These are phyloP conservation scores for Hycleus cichorii DNA, from an alignment of 1,140 invertebrate genomes.

Conservation along the genomic window DNA sequence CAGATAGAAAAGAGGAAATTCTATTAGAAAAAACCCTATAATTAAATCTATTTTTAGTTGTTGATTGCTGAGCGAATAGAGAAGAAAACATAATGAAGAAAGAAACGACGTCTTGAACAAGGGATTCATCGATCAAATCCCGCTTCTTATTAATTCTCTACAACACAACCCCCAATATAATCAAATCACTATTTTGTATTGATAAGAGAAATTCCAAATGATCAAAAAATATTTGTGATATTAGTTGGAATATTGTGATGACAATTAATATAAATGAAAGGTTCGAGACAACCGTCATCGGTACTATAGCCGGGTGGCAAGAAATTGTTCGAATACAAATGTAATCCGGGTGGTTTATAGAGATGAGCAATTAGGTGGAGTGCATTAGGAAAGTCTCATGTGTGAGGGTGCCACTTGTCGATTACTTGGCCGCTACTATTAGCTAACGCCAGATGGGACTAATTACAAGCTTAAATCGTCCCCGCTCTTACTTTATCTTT, in stretches of 20 bases:
- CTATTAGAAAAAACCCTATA: too few species aligned
- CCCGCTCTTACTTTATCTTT: slow-evolving; percentile 14
- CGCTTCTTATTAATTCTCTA: too few species aligned
- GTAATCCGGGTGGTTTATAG: slow-evolving; percentile 33
- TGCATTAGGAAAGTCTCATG: slow-evolving; percentile 38
- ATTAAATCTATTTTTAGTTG: too few species aligned
- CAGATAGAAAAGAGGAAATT: not conserved
- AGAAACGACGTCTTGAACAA: too few species aligned
- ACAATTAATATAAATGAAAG: not conserved
- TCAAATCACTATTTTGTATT: too few species aligned
- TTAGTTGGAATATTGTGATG: not conserved
- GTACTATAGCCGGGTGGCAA: slow-evolving; percentile 3
- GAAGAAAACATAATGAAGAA: too few species aligned
- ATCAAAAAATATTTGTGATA: not conserved
- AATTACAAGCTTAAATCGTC: slow-evolving; percentile 39
- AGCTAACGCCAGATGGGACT: slow-evolving; percentile 38
- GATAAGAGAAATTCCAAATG: not conserved
- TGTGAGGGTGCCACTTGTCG: slow-evolving; percentile 36
- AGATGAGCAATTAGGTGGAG: slow-evolving; percentile 37
- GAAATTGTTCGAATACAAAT: slow-evolving; percentile 17
- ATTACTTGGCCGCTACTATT: slow-evolving; percentile 32
- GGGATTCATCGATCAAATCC: too few species aligned
- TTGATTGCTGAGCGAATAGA: too few species aligned
- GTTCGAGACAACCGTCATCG: not conserved
- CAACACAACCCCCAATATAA: too few species aligned